Conservation (phyloP, 2,797 vertebrate species). For the Meriones psammophilus region DNA sequence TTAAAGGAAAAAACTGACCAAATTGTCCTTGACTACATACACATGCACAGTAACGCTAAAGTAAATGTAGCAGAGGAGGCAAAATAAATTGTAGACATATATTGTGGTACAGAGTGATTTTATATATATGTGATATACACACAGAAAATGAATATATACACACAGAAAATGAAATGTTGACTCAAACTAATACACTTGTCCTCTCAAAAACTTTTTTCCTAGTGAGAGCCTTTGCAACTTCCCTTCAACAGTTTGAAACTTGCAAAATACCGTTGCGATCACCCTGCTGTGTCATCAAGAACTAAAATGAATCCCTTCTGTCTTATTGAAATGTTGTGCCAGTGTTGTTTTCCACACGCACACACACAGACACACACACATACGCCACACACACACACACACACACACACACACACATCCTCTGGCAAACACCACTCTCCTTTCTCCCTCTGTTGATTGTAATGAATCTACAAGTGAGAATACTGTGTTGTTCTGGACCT, state of each 20-base stretch:
- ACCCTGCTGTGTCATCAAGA: not conserved
- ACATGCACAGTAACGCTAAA: not conserved
- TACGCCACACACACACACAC: not conserved
- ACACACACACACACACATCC: not conserved
- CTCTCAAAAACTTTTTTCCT: not conserved
- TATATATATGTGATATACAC: not conserved
- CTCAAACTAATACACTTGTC: not conserved
- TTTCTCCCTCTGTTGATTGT: not conserved
- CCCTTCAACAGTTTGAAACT: not conserved
- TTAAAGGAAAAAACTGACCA: not conserved
- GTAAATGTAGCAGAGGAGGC: not conserved
- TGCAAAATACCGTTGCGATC: not conserved
- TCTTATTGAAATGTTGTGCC: not conserved
- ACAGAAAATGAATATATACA: not conserved
- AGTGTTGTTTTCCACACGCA: not conserved
- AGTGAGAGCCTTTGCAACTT: not conserved
- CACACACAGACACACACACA: not conserved
- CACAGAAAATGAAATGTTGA: not conserved
- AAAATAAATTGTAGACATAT: not conserved
- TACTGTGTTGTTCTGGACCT: not conserved
- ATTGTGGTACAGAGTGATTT: not conserved
- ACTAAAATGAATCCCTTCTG: not conserved
- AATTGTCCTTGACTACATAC: not conserved
- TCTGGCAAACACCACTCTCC: not conserved
- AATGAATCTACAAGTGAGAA: not conserved